A percentile compares a stretch with the other conserved stretches of the same genome.
These are phyloP conservation scores for Penaeus japonicus DNA, from an alignment of 1,140 invertebrate species.

Conservation along the genomic window DNA sequence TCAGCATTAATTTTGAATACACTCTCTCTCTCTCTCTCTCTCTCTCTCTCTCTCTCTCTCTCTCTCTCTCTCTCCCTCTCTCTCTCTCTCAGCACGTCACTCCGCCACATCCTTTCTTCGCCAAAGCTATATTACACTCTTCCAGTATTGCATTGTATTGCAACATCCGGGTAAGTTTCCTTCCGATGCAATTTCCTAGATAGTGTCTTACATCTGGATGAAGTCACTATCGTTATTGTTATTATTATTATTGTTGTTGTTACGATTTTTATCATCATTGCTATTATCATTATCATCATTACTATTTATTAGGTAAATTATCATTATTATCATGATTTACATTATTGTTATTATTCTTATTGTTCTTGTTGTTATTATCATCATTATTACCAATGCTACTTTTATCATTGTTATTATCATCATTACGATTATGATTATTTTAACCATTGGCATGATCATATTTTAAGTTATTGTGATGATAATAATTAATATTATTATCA, in stretches of 20 bases:
- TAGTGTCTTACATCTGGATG: no score
- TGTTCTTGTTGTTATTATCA: background rate
- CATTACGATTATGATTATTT: background rate
- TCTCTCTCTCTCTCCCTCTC: no score
- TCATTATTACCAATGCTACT: background rate
- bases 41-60: no score
- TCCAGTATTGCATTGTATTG: no score
- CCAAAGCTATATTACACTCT: no score
- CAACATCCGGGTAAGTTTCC: no score
- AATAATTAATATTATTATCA: background rate
- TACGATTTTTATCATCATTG: background rate
- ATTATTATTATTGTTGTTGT: background rate
- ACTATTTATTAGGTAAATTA: background rate
- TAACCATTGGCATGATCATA: background rate
- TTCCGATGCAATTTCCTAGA: no score
- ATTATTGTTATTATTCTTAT: background rate
- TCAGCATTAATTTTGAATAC: no score
- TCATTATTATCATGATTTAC: background rate
- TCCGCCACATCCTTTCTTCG: no score
- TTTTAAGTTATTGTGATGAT: background rate
- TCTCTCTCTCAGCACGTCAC: no score
- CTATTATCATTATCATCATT: background rate
- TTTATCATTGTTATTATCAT: background rate
- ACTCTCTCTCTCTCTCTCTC: no score
- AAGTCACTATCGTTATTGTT: background rate